Base-by-base conservation (phyloP, 1,140 invertebrate species). In the Drosophila parvula region DNA sequence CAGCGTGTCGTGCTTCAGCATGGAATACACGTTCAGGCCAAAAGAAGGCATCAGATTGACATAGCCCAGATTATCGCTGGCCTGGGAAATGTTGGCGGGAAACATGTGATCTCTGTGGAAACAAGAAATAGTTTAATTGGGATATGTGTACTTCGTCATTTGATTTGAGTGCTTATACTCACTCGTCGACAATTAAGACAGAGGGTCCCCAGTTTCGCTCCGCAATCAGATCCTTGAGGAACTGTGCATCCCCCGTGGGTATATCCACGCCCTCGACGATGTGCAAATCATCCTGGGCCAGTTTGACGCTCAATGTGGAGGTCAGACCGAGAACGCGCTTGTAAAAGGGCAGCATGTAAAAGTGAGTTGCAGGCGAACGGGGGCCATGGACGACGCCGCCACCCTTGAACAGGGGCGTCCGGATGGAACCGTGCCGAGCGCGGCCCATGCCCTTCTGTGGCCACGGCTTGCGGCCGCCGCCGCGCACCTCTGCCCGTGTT, bases 41-140 rank as follows among this genome's bases (percentile, higher is more conserved):
- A 98, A 99, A 43, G 96, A 95, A 32, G 98, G 98, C 97, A 99
- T 98, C n/a, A 99, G 92, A 93, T 98, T 99, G 5, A 98, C 95
- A 88, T 97, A 95, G 60, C 94, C 94, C 30, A 98, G 93, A 7
- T 90, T 60, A 78, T 97, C 95, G 16, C 95, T 95, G 5, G 98
- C 98, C 27, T 95, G 83, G 48, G 96, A 94, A 71, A 99, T 97
- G 90, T 98, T 98, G 73, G 94, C 93, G 14, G 98, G 97, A 94
- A 98, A 97, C 50, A 96, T 93, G 91, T 99, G 97, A 40, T 94
- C 94, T 60, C 96, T 97, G 92, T 10, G 36, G 43, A 44, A 40
- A 7, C 6, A 84, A 83, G 81, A 32, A 50, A n/a, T 6, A 0
- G 2, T 2, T 55, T 3, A 55, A 38, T 38, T 5, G 32, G 32